phyloP scores from a whole-genome alignment of 1,140 invertebrate genomes.

The Ooceraea biroi region DNA sequence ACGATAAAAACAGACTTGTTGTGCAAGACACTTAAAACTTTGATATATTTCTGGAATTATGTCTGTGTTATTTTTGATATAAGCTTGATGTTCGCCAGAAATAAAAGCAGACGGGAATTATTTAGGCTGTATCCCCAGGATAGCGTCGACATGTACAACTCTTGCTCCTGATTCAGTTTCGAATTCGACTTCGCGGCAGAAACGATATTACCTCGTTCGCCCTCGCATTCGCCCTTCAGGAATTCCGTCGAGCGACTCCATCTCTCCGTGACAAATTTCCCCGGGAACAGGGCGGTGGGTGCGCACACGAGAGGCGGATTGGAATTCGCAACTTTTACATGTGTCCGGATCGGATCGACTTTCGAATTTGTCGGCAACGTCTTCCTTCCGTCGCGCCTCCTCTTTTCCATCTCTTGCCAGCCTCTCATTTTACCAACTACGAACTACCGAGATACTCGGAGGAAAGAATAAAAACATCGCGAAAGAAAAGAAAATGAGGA shows the following conservation, averaged over 20 bases:
- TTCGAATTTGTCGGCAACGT: constrained; percentile 39
- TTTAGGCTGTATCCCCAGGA: neutral
- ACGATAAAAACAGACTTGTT: too few relatives aligned
- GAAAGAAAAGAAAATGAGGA: neutral
- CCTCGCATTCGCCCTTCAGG: constrained; percentile 2
- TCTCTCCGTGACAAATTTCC: constrained; percentile 13
- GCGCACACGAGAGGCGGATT: constrained; percentile 20
- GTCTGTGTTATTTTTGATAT: constrained; percentile 18
- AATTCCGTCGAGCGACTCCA: constrained; percentile 14
- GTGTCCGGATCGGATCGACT: constrained; percentile 22
- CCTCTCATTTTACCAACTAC: constrained; percentile 24
- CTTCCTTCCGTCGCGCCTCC: constrained; percentile 15
- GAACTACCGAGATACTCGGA: constrained; percentile 8
- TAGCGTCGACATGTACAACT: neutral
- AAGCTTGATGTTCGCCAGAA: neutral
- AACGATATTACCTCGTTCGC: constrained; percentile 13
- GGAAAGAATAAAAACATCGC: constrained; percentile 24
- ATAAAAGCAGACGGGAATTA: constrained; percentile 14
- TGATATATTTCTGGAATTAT: too few relatives aligned
- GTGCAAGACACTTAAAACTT: too few relatives aligned
- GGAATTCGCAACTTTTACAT: constrained; percentile 53
- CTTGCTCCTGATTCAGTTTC: constrained; percentile 22
- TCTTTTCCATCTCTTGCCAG: neutral
- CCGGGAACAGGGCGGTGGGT: neutral
- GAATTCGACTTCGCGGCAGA: constrained; percentile 29